Conservation (phyloP, 1,140 invertebrate genomes). For the Euura saliciscinereae region DNA sequence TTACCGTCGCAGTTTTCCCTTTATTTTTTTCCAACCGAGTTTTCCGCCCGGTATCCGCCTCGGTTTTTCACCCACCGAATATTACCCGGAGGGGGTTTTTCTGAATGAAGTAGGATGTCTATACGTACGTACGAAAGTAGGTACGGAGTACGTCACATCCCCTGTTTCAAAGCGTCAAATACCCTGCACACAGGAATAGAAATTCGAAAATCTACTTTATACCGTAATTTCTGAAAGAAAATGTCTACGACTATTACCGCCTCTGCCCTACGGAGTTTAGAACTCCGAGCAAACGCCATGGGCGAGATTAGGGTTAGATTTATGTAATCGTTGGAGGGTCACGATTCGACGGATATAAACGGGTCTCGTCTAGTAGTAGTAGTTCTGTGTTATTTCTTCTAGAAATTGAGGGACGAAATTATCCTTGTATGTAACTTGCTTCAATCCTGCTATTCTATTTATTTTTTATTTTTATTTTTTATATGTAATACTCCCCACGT, state of each 20-base stretch:
- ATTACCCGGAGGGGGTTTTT: background rate
- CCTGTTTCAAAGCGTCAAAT: background rate
- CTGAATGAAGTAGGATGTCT: too few species aligned
- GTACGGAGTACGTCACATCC: background rate
- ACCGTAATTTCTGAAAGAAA: background rate
- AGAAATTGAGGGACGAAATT: background rate
- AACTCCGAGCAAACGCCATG: background rate
- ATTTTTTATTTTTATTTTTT: too few species aligned
- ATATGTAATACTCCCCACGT: too few species aligned
- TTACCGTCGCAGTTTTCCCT: constrained; percentile 50
- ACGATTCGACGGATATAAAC: background rate
- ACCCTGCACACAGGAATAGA: background rate
- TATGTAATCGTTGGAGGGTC: background rate
- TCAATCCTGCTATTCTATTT: too few species aligned
- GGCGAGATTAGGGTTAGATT: constrained; percentile 1
- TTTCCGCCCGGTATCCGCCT: constrained; percentile 18
- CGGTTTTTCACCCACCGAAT: constrained; percentile 10
- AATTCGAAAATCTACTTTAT: background rate
- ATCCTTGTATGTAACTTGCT: background rate
- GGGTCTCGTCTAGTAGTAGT: too few species aligned
- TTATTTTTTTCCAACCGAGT: constrained; percentile 40
- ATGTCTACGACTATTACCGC: background rate
- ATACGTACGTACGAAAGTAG: too few species aligned
- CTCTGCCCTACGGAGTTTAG: background rate
- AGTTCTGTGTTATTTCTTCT: background rate